Evolutionary conservation across 2,797 vertebrate genomes (phyloP).

Genomic region (Phalanger gymnotis): DNA sequence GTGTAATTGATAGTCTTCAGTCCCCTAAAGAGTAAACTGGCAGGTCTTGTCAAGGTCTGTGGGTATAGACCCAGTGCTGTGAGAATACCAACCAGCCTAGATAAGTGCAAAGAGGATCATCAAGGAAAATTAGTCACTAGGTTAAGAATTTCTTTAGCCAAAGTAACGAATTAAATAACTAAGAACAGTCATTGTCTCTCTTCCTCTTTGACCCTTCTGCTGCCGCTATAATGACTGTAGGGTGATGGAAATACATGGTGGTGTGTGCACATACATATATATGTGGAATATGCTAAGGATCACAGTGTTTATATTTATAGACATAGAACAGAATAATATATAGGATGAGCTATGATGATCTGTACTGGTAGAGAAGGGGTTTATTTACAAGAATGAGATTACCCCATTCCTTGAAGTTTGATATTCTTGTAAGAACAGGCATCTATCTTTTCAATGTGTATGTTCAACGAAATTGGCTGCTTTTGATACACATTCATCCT

Average conservation of each 20-base stretch:
- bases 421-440: neutral
- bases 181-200: too few relatives aligned
- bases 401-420: too few relatives aligned
- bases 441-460: neutral
- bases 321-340: neutral
- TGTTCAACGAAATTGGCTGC: neutral
- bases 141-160: too few relatives aligned
- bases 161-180: too few relatives aligned
- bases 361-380: neutral
- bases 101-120: neutral
- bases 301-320: neutral
- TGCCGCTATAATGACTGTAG: neutral
- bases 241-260: neutral
- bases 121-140: too few relatives aligned
- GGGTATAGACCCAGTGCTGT: neutral
- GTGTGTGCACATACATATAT: too few relatives aligned
- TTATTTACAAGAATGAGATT: neutral
- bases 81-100: neutral
- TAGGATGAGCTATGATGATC: neutral
- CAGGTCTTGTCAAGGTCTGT: too few relatives aligned
- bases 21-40: neutral
- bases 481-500: neutral
- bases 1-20: neutral
- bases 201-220: neutral
- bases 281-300: neutral